Evolutionary conservation across 2,888 invertebrate species (phyloP).

Genomic region (Cynaeus angustus): DNA sequence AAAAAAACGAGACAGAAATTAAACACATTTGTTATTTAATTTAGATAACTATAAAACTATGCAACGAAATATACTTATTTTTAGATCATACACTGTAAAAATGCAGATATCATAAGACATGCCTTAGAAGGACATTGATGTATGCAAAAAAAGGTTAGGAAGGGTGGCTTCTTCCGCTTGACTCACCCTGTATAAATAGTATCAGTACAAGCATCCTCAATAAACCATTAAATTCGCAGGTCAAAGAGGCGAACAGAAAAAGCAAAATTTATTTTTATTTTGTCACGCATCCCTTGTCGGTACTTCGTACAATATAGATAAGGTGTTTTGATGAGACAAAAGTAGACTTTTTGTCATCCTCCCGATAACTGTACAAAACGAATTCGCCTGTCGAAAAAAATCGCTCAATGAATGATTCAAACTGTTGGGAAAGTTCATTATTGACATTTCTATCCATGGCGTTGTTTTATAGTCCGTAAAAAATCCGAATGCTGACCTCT

Average conservation of each 20-base stretch:
- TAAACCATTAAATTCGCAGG: no score
- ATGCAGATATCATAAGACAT: no score
- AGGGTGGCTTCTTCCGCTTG: no score
- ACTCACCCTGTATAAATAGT: no score
- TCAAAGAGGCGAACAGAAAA: neutral
- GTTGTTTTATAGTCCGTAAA: slow-evolving; percentile 54
- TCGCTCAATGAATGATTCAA: slow-evolving; percentile 27
- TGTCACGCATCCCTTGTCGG: slow-evolving; percentile 3
- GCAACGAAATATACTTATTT: no score
- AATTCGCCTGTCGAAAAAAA: slow-evolving; percentile 24
- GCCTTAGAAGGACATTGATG: no score
- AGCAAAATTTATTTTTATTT: slow-evolving; percentile 2
- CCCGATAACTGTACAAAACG: slow-evolving; percentile 6
- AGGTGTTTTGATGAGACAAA: slow-evolving; percentile 7
- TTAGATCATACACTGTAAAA: no score
- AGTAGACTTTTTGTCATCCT: slow-evolving; percentile 20
- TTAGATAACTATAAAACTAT: no score
- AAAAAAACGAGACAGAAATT: no score
- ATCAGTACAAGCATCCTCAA: no score
- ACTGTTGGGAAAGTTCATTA: slow-evolving; percentile 24
- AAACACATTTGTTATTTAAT: no score
- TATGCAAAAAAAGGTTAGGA: no score
- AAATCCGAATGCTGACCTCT: slow-evolving; percentile 54
- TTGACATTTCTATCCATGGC: slow-evolving; percentile 23
- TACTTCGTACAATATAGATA: slow-evolving; percentile 8